phyloP scores from a whole-genome alignment of 2,888 invertebrate species.

The Elmis aenea region DNA sequence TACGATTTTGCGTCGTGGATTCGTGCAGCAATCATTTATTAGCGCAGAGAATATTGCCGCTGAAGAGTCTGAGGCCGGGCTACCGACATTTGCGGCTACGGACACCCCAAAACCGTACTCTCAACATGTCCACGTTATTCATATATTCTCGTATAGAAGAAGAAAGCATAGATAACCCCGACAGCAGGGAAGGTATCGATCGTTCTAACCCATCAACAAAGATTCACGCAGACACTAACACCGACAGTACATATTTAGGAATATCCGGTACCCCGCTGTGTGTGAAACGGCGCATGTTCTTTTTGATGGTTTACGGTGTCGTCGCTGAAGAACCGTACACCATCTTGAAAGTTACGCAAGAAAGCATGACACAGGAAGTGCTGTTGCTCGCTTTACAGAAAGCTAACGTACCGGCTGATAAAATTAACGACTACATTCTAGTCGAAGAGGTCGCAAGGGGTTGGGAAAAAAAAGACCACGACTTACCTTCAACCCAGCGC shows the following conservation, averaged over 20 bases:
- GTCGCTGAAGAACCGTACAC: slow-evolving; percentile 82
- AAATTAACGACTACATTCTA: slow-evolving; percentile 78
- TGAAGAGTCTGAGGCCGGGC: slow-evolving; percentile 78
- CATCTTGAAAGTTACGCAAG: slow-evolving; percentile 85
- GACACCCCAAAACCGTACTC: slow-evolving; percentile 74
- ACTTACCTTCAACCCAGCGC: slow-evolving; percentile 66
- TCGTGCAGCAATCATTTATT: slow-evolving; percentile 79
- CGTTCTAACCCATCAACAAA: slow-evolving; percentile 14
- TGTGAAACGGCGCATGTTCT: slow-evolving; percentile 74
- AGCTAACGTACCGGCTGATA: slow-evolving; percentile 60
- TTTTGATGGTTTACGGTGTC: slow-evolving; percentile 85
- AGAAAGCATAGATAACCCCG: slow-evolving; percentile 59
- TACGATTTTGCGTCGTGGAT: slow-evolving; percentile 82
- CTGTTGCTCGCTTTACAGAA: slow-evolving; percentile 72
- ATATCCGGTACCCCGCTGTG: slow-evolving; percentile 47
- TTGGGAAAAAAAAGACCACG: slow-evolving; percentile 68
- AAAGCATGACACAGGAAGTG: slow-evolving; percentile 84
- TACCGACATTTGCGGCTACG: slow-evolving; percentile 83
- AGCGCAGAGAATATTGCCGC: slow-evolving; percentile 82
- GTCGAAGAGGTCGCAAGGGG: slow-evolving; percentile 80
- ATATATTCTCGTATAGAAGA: slow-evolving; percentile 84
- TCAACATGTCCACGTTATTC: slow-evolving; percentile 84
- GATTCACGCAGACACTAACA: slow-evolving; percentile 35
- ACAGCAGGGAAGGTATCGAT: slow-evolving; percentile 34
- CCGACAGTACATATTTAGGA: slow-evolving; percentile 42